These are phyloP conservation scores for Cephalopterus ornatus DNA, from an alignment of 2,113 vertebrate species.

Conservation along the genomic window DNA sequence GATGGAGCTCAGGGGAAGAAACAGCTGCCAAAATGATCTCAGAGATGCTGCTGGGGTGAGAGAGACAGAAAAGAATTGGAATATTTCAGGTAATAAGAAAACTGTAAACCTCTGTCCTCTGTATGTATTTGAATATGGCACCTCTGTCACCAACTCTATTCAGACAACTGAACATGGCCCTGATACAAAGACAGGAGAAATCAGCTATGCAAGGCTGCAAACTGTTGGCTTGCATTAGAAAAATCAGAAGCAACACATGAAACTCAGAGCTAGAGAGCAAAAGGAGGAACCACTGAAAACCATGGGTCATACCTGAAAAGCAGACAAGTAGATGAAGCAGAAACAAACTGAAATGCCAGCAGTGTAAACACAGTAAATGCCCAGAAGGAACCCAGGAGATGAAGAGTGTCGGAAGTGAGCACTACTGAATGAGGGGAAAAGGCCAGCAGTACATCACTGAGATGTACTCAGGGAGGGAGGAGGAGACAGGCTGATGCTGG, in stretches of 20 bases:
- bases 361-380: background rate
- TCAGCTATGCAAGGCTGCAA: background rate
- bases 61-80: background rate
- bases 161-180: background rate
- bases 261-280: background rate
- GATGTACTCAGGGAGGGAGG: background rate
- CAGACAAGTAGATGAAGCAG: background rate
- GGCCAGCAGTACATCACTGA: background rate
- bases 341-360: background rate
- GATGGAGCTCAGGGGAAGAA: slow-evolving; percentile 38
- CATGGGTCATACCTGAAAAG: background rate
- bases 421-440: background rate
- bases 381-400: background rate
- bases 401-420: background rate
- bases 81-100: background rate
- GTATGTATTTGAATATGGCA: background rate
- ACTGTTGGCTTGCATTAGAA: background rate
- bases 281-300: background rate
- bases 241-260: background rate
- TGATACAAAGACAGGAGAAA: background rate
- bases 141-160: background rate
- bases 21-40: slow-evolving; percentile 17
- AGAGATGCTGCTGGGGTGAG: background rate
- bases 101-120: background rate
- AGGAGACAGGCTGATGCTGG: background rate